Evolutionary conservation across 2,888 invertebrate species (phyloP), one percentile per base, ranked within the genome.

Genomic region (Dolomedes plantarius): DNA sequence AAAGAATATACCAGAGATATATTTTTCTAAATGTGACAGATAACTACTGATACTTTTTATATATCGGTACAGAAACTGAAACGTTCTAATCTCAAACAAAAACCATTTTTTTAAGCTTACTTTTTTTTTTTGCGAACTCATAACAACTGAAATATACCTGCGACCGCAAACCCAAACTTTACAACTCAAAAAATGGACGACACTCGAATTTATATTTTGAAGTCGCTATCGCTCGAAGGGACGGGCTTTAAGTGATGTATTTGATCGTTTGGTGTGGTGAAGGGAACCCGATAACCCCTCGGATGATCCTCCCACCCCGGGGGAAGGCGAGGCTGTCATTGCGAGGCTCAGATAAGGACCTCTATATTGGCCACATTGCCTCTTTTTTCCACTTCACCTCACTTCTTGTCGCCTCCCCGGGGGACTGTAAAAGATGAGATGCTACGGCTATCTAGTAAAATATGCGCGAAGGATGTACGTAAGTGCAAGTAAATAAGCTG

Each of bases 351-450:
- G 83, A 85, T 85, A 85, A 85, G 83, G 65, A 73, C 65, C 23
- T 67, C 83, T 85, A 77, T 85, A 85, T 85, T 85, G 83, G 83
- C 83, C 83, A 85, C 83, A 85, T 85, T 85, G 83, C 83, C 77
- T 85, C 77, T 72, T 85, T 72, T 85, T 85, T 72, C 72, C 67
- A 77, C 77, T 77, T 72, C 72, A 73, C 83, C 73, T 77, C 83
- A 73, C 83, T 77, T 85, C 77, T 67, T 77, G 56, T 64, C 69
- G 41, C 78, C 72, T 29, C 32, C 27, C 50, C 27, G 27, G 29
- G 5, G 23, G 0, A 16, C 32, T 36, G 23, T 31, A 67, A n/a
- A 32, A 32, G 36, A 31, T 36, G 36, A 36, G 67, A 67, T 67
- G 1, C 67, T 67, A 23, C 67, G 16, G 36, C 36, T n/a, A 32